Evolutionary conservation across 1,140 invertebrate genomes (phyloP).

Genomic region (Drosophila gunungcola): DNA sequence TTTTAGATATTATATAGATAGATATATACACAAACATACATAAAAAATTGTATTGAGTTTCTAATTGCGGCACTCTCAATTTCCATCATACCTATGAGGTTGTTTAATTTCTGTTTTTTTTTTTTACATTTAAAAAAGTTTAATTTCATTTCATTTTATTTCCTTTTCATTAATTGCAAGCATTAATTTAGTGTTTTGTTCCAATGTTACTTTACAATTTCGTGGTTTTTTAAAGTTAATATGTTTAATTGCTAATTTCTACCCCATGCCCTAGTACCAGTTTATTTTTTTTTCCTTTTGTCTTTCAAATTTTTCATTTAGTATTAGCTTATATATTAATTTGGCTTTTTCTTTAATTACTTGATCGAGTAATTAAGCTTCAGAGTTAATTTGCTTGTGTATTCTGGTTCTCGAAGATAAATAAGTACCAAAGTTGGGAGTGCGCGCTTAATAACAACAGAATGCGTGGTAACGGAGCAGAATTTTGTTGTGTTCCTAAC

Average conservation of each 20-base stretch:
- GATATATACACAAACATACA: conserved; percentile 79
- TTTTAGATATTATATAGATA: conserved; percentile 66
- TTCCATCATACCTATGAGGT: conserved; percentile 53
- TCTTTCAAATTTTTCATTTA: conserved; percentile 30
- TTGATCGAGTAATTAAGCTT: conserved; percentile 34
- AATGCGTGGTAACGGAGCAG: conserved; percentile 18
- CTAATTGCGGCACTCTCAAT: conserved; percentile 46
- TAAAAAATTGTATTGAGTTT: conserved; percentile 70
- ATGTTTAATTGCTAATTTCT: conserved; percentile 58
- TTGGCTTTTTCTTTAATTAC: conserved; percentile 68
- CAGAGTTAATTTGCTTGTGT: conserved; percentile 21
- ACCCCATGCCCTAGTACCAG: conserved; percentile 78
- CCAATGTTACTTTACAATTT: conserved; percentile 55
- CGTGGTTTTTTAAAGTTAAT: conserved; percentile 43
- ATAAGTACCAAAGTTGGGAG: conserved; percentile 42
- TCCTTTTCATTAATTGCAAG: conserved; percentile 39
- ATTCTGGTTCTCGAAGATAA: conserved; percentile 23
- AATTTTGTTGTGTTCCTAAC: conserved; percentile 22
- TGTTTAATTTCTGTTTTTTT: conserved; percentile 18
- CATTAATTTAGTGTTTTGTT: conserved; percentile 53
- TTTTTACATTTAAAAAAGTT: conserved; percentile 74
- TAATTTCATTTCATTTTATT: conserved; percentile 40
- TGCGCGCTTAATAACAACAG: conserved; percentile 43
- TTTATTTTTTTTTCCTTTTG: conserved; percentile 30
- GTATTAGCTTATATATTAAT: conserved; percentile 73